Base-by-base conservation (phyloP, 2,888 invertebrate species). In the Drosophila pseudotalamancana region DNA sequence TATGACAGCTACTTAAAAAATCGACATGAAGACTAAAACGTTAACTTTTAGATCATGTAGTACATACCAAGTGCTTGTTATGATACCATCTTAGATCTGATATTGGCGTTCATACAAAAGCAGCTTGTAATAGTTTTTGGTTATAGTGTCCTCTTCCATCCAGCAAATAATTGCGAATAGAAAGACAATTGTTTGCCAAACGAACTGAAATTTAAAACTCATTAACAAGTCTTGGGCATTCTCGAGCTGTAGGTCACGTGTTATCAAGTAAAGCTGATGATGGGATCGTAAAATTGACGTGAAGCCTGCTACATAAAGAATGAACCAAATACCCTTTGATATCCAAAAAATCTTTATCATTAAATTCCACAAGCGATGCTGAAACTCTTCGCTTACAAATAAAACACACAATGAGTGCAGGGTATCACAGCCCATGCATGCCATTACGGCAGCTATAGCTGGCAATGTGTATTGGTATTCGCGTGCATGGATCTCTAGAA, bases 61-160 rank as follows among this genome's bases (percentile, higher is more conserved):
- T 18, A 27, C 12, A 12, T 37, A 49, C n/a, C 18, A 35, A 18
- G 16, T 9, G 32, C 11, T 12, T 23, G 6, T 11, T 27, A n/a
- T 3, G 6, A 4, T 31, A 6, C n/a, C 9, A n/a, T 18, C 23
- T 43, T 3, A 43, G 16, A 29, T 35, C 3, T 14, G n/a, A 25
- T 9, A 32, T 6, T 6, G 9, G 0, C 23, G 29, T 5, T 31
- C 23, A 9, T n/a, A 9, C 18, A 46, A 6, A 29, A 31, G 12
- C 8, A 46, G 9, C 9, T n/a, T 14, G 31, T 25, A 23, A 16
- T 12, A 54, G 16, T 29, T 45, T 32, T 12, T 45, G 34, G 11
- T 45, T 0, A 43, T 6, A 8, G n/a, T 11, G 12, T 46, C n/a
- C 25, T 60, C 61, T 21, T 61, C 25, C n/a, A 21, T 0, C 61